Evolutionary conservation across 2,113 vertebrate genomes (phyloP), one percentile per base, ranked within the genome.

Genomic region (Monarcha castaneiventris): DNA sequence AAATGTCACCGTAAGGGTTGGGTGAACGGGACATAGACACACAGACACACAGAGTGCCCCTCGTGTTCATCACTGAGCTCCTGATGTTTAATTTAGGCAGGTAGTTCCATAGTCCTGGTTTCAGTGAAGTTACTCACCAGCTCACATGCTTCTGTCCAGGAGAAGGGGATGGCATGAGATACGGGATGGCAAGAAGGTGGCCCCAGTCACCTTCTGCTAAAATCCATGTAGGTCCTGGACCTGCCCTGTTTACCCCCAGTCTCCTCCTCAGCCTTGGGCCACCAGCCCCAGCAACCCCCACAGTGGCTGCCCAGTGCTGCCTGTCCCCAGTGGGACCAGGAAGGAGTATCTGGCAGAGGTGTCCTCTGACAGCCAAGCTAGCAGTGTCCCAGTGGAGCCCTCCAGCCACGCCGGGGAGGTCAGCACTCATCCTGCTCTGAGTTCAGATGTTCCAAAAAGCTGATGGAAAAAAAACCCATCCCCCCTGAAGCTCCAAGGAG

Each of bases 21-120:
- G 44, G 17, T 2, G 35, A 35, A 33, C 0, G 4, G 30, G 25
- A 39, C 7, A 2, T 0, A 6, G 30, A 18, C 30, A 43, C 51
- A 13, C 17, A 18, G 20, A 21, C 33, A 56, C 69, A 21, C 16
- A 48, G 1, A 21, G 10, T 9, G 41, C 61, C 62, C n/a, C 66
- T 64, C 19, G 1, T 48, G 69, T 11, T 35, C 49, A 5, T 33
- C 44, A 44, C 1, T 33, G 74, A 37, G 13, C 7, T 49, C 6
- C 67, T 55, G 16, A 32, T 14, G 18, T 33, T 35, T 35, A 3
- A 43, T 37, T 75, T 33, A 20, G 37, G 5, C 11, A 19, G 68
- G 48, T 2, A n/a, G 16, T 20, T 67, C 19, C 2, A 5, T 26
- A 76, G 35, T 27, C 13, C 17, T 0, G 1, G 7, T n/a, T 23